phyloP scores from a whole-genome alignment of 2,797 vertebrate species.

The Hydrocynus forskahlii region DNA sequence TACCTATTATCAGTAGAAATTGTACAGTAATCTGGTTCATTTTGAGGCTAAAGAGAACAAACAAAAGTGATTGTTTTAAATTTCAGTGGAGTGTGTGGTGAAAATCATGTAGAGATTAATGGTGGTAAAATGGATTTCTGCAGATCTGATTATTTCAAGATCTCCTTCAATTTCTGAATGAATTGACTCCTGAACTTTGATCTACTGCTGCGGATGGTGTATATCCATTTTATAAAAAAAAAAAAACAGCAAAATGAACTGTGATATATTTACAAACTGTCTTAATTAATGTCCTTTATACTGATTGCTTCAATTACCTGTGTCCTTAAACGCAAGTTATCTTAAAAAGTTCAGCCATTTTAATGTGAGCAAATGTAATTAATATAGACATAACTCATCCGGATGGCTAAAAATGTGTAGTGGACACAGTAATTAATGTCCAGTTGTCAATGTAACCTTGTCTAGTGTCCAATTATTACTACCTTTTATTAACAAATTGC shows the following conservation, averaged over 20 bases:
- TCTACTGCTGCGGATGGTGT: neutral
- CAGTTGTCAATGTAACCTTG: neutral
- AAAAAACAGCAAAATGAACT: neutral
- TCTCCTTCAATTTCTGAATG: neutral
- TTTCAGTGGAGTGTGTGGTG: too few relatives aligned
- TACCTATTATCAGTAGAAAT: too few relatives aligned
- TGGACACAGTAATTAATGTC: slow-evolving; percentile 2
- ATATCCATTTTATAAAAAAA: neutral
- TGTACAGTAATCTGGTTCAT: too few relatives aligned
- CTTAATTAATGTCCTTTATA: slow-evolving; percentile 1
- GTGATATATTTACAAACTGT: neutral
- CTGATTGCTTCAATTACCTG: neutral
- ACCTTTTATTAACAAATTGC: neutral
- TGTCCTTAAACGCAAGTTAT: neutral
- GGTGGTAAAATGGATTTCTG: too few relatives aligned
- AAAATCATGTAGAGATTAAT: too few relatives aligned
- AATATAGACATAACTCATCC: slow-evolving; percentile 11
- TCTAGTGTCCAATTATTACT: neutral
- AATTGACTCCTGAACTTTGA: neutral
- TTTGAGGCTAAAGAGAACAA: too few relatives aligned
- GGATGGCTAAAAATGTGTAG: neutral
- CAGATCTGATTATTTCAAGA: neutral
- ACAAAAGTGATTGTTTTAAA: too few relatives aligned
- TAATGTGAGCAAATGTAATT: neutral
- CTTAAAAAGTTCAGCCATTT: neutral